These are phyloP conservation scores for Cyprinodon tularosa DNA, from an alignment of 2,113 vertebrate species.

Conservation along the genomic window DNA sequence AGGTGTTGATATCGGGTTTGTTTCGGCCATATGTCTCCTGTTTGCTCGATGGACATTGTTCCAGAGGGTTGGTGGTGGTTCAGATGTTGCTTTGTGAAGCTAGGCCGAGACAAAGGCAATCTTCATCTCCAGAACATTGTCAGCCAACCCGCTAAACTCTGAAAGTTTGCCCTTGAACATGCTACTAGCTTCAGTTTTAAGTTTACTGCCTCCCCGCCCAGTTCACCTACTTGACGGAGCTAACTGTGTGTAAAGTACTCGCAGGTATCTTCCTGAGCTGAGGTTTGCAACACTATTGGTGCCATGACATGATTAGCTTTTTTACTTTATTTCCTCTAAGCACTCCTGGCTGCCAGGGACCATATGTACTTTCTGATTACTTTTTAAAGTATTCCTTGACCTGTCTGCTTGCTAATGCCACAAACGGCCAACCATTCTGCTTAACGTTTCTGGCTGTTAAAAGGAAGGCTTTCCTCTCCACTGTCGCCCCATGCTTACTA, in stretches of 20 bases:
- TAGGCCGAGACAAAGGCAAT: not conserved
- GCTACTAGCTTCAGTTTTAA: not conserved
- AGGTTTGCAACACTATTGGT: not conserved
- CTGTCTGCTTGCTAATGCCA: not conserved
- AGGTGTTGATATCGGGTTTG: not conserved
- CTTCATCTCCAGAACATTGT: not conserved
- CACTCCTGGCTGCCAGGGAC: not conserved
- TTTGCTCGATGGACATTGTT: not conserved
- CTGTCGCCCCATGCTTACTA: not conserved
- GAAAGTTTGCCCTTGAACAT: not conserved
- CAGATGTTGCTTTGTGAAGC: not conserved
- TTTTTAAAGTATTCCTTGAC: not conserved
- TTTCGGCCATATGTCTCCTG: not conserved
- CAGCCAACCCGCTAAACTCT: not conserved
- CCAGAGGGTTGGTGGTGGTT: not conserved
- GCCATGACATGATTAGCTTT: not conserved
- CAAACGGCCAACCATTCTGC: not conserved
- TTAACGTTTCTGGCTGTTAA: not conserved
- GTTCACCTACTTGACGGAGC: too few relatives aligned
- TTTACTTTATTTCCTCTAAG: not conserved
- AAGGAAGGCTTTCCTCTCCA: not conserved
- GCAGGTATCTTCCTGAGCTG: not conserved
- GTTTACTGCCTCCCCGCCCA: not conserved
- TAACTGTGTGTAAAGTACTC: not conserved
- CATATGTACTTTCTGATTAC: not conserved